Evolutionary conservation across 1,140 invertebrate genomes (phyloP).

Genomic region (Leptinotarsa lineolata): DNA sequence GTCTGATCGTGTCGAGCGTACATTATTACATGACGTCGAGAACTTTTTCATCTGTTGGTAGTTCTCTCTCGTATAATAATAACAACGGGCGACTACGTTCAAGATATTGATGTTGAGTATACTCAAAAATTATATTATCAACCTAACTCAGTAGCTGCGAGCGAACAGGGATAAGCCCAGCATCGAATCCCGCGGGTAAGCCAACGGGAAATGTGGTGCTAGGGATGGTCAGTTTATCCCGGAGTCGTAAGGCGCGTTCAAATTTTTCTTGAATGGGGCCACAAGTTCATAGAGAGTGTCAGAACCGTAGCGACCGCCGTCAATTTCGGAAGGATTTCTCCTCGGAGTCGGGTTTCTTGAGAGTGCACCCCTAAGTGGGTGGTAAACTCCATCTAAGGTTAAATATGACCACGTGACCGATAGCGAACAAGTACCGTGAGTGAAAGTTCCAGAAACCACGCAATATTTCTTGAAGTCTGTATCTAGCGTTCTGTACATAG

Average conservation of each 20-base stretch:
- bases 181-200: constrained; percentile 59
- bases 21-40: too few species aligned
- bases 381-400: constrained; percentile 86
- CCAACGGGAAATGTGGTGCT: constrained; percentile 73
- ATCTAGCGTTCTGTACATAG: too few species aligned
- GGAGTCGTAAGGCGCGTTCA: constrained; percentile 58
- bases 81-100: too few species aligned
- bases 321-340: constrained; percentile 62
- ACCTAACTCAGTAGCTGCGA: constrained; percentile 60
- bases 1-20: too few species aligned
- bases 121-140: too few species aligned
- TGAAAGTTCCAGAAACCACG: too few species aligned
- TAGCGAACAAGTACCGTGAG: constrained; percentile 83
- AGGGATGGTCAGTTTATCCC: constrained; percentile 60
- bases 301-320: constrained; percentile 67
- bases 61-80: too few species aligned
- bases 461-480: too few species aligned
- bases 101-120: too few species aligned
- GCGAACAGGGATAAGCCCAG: constrained; percentile 80
- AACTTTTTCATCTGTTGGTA: too few species aligned
- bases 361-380: constrained; percentile 82
- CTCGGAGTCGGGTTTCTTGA: constrained; percentile 83
- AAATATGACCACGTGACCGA: constrained; percentile 83
- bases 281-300: constrained; percentile 71
- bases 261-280: constrained; percentile 73